Base-by-base conservation (phyloP, 23 tunicate species). In the Halocynthia roretzi region DNA sequence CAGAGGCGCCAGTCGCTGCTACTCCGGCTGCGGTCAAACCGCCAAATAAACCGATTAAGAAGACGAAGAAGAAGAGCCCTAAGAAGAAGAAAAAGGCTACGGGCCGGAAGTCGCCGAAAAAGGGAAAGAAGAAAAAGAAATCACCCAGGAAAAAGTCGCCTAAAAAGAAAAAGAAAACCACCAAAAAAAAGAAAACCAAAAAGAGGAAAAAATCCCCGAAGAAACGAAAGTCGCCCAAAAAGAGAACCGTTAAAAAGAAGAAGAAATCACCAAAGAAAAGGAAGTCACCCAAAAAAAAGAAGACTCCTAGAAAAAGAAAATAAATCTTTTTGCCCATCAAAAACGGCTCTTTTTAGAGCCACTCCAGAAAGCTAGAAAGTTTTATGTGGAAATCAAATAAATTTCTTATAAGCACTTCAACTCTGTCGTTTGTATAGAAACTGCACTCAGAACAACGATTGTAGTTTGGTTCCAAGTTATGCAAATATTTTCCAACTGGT, bases 331-430 rank as follows among this genome's bases (percentile, higher is more conserved):
- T 10, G 22, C 70, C 31, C 31, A 48, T 20, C 23, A 71, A 74
- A 71, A 74, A 74, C 78, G 78, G 78, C 78, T 74, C 78, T 74
- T 74, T 74, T 74, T 44, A 74, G 78, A 74, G 78, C 78, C 78
- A 74, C 78, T 64, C 12, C 6, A 31, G 4, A 31, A 31, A 31
- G 44, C 44, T 31, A 31, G 44, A 31, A 31, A 31, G 44, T 31
- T 31, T 31, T 31, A n/a, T n/a, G 44, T 31, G 44, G 44, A 31
- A 31, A 31, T 31, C 44, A 31, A 31, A 31, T 31, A 31, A 31
- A 31, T 31, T 31, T 31, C 44, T 0, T 31, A 31, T 31, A 31
- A 0, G 44, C 44, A 4, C 44, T 31, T 31, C 44, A 31, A 31
- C 44, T 31, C 44, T 31, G 44, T 31, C 4, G 44, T 31, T 31